A percentile compares a stretch with the other conserved stretches of the same genome.
Evolutionary conservation across 2,888 invertebrate genomes (phyloP).

Genomic region (Vesta saturnalis): DNA sequence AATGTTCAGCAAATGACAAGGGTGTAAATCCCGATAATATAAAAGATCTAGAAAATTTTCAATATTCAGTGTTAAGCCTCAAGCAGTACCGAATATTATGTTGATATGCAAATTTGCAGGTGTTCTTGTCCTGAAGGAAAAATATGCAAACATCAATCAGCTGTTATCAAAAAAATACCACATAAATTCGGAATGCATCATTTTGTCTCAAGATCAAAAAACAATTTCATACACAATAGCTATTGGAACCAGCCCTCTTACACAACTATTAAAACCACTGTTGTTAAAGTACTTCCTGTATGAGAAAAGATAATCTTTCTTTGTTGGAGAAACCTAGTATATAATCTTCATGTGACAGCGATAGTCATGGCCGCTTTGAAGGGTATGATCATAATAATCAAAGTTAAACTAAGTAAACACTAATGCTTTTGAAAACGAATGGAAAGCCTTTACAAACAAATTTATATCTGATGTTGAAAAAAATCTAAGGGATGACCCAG

Average conservation of each 20-base stretch:
- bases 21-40: not conserved
- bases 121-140: not conserved
- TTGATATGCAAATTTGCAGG: not conserved
- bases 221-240: not conserved
- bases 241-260: not conserved
- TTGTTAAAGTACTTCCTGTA: not conserved
- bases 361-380: not conserved
- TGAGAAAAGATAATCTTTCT: not conserved
- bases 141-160: not conserved
- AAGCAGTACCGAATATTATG: not conserved
- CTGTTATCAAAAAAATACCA: not conserved
- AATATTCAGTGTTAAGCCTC: not conserved
- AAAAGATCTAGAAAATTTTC: not conserved
- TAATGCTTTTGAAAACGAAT: not conserved
- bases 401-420: not conserved
- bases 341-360: not conserved
- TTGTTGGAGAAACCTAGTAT: not conserved
- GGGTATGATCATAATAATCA: not conserved
- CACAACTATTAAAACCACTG: not conserved
- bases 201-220: not conserved
- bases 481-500: not conserved
- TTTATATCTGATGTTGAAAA: not conserved
- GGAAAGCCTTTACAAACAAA: not conserved
- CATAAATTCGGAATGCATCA: too few species aligned
- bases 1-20: not conserved